These are phyloP conservation scores for Pitta sordida DNA, from an alignment of 2,113 vertebrate species.

Conservation along the genomic window DNA sequence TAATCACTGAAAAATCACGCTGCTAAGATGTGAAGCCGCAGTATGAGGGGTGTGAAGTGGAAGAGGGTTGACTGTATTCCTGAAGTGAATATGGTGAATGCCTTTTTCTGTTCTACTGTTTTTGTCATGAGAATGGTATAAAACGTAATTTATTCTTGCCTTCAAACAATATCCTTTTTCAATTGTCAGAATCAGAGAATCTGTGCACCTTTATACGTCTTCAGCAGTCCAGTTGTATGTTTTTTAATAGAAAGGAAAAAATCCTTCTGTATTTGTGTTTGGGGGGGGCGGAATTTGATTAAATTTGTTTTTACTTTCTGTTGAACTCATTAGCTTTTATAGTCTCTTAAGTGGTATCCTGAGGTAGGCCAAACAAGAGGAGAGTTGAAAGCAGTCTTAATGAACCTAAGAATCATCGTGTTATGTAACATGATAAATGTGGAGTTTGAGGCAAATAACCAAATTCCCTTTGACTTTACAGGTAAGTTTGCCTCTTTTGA, in stretches of 20 bases:
- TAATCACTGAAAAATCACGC: no score
- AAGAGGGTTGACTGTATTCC: no score
- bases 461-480: not conserved
- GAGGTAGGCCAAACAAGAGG: not conserved
- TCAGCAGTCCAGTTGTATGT: not conserved
- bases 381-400: not conserved
- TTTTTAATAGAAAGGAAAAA: not conserved
- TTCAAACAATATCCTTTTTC: not conserved
- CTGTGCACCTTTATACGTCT: not conserved
- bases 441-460: not conserved
- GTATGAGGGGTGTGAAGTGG: no score
- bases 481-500: not conserved
- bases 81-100: not conserved
- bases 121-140: not conserved
- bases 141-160: not conserved
- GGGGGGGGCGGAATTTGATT: not conserved
- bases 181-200: fast-evolving
- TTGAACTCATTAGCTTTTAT: not conserved
- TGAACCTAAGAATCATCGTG: not conserved
- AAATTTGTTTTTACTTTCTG: not conserved
- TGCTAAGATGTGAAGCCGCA: no score
- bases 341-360: not conserved
- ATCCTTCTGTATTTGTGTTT: not conserved
- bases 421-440: not conserved
- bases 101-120: not conserved